Evolutionary conservation across 2,888 invertebrate species (phyloP).

Genomic region (Perithous albicinctus): DNA sequence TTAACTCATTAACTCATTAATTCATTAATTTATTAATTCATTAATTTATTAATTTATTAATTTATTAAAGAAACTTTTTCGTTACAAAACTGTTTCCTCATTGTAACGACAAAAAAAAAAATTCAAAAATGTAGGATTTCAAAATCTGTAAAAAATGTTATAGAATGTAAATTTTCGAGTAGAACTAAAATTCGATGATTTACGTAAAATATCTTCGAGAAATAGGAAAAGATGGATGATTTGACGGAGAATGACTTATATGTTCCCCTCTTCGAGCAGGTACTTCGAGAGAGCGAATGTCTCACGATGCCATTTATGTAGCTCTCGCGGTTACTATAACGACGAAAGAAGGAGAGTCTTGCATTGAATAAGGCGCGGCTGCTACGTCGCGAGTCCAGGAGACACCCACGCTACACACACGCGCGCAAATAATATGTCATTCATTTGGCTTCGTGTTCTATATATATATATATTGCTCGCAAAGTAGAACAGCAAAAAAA

Average conservation of each 20-base stretch:
- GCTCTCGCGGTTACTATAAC: conserved; percentile 21
- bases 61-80: no score
- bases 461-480: background rate
- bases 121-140: no score
- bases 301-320: conserved; percentile 48
- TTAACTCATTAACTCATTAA: no score
- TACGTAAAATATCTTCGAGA: no score
- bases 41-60: no score
- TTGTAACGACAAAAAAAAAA: no score
- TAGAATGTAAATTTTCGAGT: no score
- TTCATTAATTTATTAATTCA: no score
- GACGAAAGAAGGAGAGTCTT: conserved; percentile 11
- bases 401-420: conserved; percentile 38
- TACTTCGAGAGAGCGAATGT: conserved; percentile 11
- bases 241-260: background rate
- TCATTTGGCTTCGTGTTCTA: background rate
- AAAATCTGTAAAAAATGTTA: no score
- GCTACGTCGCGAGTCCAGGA: conserved; percentile 18
- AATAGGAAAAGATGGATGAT: no score
- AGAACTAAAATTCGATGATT: no score
- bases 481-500: background rate
- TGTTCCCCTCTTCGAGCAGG: background rate
- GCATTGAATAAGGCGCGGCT: conserved; percentile 43
- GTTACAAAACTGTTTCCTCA: no score
- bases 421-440: conserved; percentile 13